Evolutionary conservation across 2,888 invertebrate species (phyloP), one percentile per base, ranked within the genome.

Genomic region (Agrenia bidenticulata): DNA sequence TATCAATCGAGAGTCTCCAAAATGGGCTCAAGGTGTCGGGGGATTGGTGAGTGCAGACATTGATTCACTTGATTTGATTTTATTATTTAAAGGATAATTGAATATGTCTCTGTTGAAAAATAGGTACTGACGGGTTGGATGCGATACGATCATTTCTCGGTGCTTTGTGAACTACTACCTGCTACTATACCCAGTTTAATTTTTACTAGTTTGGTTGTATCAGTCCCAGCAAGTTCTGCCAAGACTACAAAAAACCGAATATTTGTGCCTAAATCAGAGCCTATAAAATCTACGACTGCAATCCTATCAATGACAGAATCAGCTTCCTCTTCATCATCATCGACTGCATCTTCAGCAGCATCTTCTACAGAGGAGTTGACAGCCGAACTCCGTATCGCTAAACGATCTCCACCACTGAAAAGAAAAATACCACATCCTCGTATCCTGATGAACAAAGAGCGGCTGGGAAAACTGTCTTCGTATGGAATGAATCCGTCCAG

Each of bases 81-180:
- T n/a, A 11, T 49, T 39, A 39, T 7, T 49, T 49, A 9, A 49
- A 7, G 7, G 49, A n/a, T 11, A 49, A n/a, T 9, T 49, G 49
- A 17, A 49, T 7, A 11, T 7, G 17, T 49, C 11, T 49, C 17
- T 49, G 49, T 13, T 11, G 15, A 11, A 9, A 39, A 37, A 26
- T n/a, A 69, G 69, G 69, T 27, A 15, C 64, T 79, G 11, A 79
- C 79, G n/a, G 80, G 80, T 1, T 79, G 79, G 79, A 77, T 77
- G 60, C 74, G 85, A 17, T 88, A 88, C 77, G 88, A 88, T 77
- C 88, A 88, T 78, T 88, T 88, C 79, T 85, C 88, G 1, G 84
- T 85, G 7, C 80, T 88, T 4, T 88, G 88, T 75, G 88, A 88
- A 78, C 79, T 88, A 17, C 79, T 88, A 50, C 88, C 88, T 0